Conservation (phyloP, 2,113 vertebrate species). For the Sylvietta virens region DNA sequence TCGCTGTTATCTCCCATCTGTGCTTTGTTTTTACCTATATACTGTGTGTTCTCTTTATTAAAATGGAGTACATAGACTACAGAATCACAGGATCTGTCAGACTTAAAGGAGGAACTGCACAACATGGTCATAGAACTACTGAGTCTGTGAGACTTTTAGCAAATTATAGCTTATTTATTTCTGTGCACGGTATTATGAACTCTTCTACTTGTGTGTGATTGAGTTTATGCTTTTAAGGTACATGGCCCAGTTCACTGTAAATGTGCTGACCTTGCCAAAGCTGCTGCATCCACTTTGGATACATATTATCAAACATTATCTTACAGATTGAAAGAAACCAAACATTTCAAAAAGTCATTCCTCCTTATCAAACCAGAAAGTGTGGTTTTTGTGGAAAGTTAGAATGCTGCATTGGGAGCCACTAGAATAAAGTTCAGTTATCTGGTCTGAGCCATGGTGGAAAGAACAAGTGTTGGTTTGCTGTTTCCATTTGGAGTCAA, state of each 20-base stretch:
- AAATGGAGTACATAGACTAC: not conserved
- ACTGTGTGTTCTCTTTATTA: not conserved
- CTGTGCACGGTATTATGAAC: not conserved
- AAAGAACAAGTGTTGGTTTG: not conserved
- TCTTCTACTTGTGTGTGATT: not conserved
- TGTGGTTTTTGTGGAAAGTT: not conserved
- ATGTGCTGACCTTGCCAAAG: not conserved
- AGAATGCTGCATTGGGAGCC: not conserved
- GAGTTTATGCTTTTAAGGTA: not conserved
- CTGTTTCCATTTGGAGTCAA: not conserved
- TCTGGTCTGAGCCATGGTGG: not conserved
- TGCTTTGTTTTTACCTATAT: not conserved
- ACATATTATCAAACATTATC: not conserved
- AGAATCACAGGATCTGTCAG: not conserved
- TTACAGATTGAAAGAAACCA: not conserved
- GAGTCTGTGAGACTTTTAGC: not conserved
- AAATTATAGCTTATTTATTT: not conserved
- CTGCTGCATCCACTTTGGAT: not conserved
- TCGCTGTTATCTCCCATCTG: not conserved
- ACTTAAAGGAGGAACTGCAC: not conserved
- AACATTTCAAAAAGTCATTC: not conserved
- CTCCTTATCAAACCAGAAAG: not conserved
- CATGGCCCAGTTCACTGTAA: not conserved
- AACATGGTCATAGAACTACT: not conserved
- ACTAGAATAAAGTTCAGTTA: not conserved